These are phyloP conservation scores for Cryptotermes secundus DNA, from an alignment of 1,140 invertebrate species.

Conservation along the genomic window DNA sequence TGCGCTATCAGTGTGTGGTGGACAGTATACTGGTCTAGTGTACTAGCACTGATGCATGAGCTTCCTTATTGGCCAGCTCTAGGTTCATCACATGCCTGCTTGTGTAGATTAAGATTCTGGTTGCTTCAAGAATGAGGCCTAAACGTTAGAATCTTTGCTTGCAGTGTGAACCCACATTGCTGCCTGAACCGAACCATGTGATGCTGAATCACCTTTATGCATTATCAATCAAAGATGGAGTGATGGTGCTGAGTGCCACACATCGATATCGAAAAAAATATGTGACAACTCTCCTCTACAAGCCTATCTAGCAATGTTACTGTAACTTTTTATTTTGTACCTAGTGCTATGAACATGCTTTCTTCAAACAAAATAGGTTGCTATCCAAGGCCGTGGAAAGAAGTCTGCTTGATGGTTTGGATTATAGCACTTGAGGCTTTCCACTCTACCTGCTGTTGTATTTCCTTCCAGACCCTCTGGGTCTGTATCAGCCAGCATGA, in stretches of 20 bases:
- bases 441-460: too few species aligned
- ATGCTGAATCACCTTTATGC: constrained; percentile 99
- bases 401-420: too few species aligned
- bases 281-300: constrained; percentile 98
- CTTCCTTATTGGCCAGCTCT: too few species aligned
- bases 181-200: constrained; percentile 99
- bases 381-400: background rate
- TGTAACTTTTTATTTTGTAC: background rate
- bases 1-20: too few species aligned
- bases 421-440: too few species aligned
- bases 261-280: constrained; percentile 98
- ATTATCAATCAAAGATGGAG: constrained; percentile 97
- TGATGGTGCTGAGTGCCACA: constrained; percentile 97
- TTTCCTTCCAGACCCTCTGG: too few species aligned
- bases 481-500: too few species aligned
- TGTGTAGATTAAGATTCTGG: too few species aligned
- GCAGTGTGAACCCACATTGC: constrained; percentile 94
- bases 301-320: constrained; percentile 76
- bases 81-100: too few species aligned
- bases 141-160: constrained; percentile 43
- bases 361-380: background rate
- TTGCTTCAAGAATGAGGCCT: too few species aligned
- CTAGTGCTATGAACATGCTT: background rate
- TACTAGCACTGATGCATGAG: too few species aligned
- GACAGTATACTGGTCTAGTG: too few species aligned